Evolutionary conservation across 2,888 invertebrate genomes (phyloP).

Genomic region (Nycteola revayana): DNA sequence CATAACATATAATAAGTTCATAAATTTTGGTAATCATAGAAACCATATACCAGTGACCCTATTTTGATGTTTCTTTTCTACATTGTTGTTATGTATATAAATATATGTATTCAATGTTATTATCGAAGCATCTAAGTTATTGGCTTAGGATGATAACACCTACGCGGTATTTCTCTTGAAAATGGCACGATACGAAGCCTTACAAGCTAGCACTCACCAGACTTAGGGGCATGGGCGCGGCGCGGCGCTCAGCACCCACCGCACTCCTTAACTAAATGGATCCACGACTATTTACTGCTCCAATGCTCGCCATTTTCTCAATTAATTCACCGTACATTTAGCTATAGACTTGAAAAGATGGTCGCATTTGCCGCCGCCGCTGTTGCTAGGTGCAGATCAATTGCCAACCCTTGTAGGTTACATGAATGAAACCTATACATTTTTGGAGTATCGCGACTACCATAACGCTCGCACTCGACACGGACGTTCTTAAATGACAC

Average conservation of each 20-base stretch:
- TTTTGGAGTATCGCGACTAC: constrained; percentile 51
- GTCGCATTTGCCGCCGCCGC: constrained; percentile 56
- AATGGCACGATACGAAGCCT: constrained; percentile 74
- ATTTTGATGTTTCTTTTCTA: too few species aligned
- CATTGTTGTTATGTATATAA: too few species aligned
- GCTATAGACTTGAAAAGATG: constrained; percentile 49
- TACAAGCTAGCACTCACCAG: constrained; percentile 78
- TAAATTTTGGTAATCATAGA: too few species aligned
- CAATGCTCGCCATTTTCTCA: constrained; percentile 57
- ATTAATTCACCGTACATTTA: constrained; percentile 61
- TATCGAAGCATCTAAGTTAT: constrained; percentile 40
- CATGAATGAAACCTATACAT: constrained; percentile 76
- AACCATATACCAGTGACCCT: too few species aligned
- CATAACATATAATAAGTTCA: too few species aligned
- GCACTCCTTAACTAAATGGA: constrained; percentile 72
- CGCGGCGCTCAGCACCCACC: constrained; percentile 61
- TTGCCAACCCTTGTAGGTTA: constrained; percentile 63
- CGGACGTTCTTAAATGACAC: constrained; percentile 24
- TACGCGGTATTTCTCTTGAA: constrained; percentile 52
- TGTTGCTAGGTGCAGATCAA: constrained; percentile 72
- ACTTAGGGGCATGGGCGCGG: constrained; percentile 79
- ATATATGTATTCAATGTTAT: constrained; percentile 14
- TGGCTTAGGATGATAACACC: constrained; percentile 44
- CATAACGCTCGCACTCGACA: constrained; percentile 36
- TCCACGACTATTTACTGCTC: constrained; percentile 65